phyloP scores from a whole-genome alignment of 2,888 invertebrate genomes.

The Phyto melanocephala region DNA sequence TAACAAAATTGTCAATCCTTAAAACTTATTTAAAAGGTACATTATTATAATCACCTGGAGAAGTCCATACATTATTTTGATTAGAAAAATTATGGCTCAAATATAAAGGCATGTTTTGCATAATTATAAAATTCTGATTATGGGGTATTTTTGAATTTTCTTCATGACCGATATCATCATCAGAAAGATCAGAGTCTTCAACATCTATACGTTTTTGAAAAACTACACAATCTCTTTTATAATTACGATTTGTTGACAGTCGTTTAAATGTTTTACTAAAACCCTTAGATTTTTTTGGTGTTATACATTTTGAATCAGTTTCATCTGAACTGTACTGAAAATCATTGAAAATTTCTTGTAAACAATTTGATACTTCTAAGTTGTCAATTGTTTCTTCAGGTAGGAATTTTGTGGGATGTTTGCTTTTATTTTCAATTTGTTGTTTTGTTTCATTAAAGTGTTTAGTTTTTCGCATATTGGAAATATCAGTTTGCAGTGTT shows the following conservation, averaged over 20 bases:
- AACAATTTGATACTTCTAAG: background rate
- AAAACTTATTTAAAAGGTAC: background rate
- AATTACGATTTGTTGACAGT: background rate
- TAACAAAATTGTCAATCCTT: no score
- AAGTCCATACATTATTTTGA: background rate
- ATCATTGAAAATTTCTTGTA: conserved; percentile 25
- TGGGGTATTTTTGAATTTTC: background rate
- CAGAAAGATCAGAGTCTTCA: background rate
- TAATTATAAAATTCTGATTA: background rate
- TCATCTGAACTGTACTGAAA: background rate
- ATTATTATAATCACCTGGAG: conserved; percentile 24
- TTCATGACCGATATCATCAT: background rate
- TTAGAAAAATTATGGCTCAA: background rate
- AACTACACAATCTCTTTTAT: conserved; percentile 8
- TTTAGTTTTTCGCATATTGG: background rate
- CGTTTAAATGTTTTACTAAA: background rate
- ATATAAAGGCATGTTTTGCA: background rate
- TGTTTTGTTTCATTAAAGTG: background rate
- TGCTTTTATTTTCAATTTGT: background rate
- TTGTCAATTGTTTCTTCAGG: background rate
- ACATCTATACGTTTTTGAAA: conserved; percentile 26
- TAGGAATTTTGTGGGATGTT: background rate
- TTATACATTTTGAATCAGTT: background rate
- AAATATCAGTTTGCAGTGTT: background rate
- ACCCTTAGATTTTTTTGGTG: background rate